Percentiles rank a stretch among this genome's conserved stretches.
These are phyloP conservation scores for Agapornis roseicollis DNA, from an alignment of 2,113 vertebrate species.

Conservation along the genomic window DNA sequence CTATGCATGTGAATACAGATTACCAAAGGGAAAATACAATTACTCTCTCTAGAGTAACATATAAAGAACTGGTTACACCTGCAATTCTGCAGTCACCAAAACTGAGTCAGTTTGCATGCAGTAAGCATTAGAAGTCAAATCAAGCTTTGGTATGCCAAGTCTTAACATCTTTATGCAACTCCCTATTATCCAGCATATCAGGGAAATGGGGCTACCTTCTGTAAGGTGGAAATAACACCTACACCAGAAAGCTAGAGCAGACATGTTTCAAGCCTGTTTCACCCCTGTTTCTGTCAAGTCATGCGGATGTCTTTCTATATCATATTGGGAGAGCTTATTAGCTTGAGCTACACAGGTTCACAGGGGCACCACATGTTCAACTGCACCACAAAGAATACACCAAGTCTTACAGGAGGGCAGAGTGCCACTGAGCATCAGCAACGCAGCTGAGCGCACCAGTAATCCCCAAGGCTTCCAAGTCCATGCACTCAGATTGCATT, in stretches of 20 bases:
- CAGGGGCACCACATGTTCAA: neutral
- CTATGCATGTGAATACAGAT: neutral
- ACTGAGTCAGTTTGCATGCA: neutral
- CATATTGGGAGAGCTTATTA: neutral
- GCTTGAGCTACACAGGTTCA: neutral
- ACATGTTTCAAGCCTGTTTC: neutral
- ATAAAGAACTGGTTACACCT: neutral
- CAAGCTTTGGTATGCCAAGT: neutral
- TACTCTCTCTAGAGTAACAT: neutral
- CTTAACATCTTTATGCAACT: neutral
- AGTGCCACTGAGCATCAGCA: rapidly evolving
- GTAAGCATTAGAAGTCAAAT: neutral
- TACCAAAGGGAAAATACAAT: neutral
- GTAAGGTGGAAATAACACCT: rapidly evolving
- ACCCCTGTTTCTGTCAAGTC: neutral
- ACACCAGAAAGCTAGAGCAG: neutral
- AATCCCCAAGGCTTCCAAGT: neutral
- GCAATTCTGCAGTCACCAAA: neutral
- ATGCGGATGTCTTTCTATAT: rapidly evolving
- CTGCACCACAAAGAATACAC: neutral
- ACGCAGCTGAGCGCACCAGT: rapidly evolving
- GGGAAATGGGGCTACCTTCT: neutral
- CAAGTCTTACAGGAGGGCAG: neutral
- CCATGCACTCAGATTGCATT: rapidly evolving
- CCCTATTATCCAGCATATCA: neutral